Base-by-base conservation (phyloP, 2,113 vertebrate genomes). In the Meriones unguiculatus region DNA sequence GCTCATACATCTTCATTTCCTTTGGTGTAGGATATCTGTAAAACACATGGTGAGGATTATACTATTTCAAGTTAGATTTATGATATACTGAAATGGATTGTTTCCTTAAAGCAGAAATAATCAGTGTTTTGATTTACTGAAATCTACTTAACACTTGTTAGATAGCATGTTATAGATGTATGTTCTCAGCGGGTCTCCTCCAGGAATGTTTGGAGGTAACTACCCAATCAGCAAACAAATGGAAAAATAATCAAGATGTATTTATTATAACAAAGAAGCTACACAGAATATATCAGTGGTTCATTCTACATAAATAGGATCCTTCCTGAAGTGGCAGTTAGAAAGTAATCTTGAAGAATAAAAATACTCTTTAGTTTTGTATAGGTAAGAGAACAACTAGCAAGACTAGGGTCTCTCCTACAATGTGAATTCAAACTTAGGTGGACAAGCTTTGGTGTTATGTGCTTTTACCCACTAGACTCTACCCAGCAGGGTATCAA, bases 191-290 rank as follows among this genome's bases (percentile, higher is more conserved):
- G 92, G 13, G 3, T 13, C 25, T 25, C 22, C 22, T 7, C 91
- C 1, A 52, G 25, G 32, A 62, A 41, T 95, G 7, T 92, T 94
- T 97, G 46, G 9, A 95, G 32, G 81, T 5, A 90, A 65, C 57
- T 4, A 67, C 81, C 62, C 30, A 62, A 38, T 81, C 22, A 81
- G 12, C 82, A 22, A 94, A 93, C 2, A 92, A 89, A 72, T 81
- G 9, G 41, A 4, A 87, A 94, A 94, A 70, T 50, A 91, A 86
- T 85, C 18, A 69, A 64, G 25, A 64, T 46, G 3, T 35, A 64
- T 9, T 91, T 93, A 94, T 54, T 87, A 67, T 15, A 8, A 89
- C 57, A 69, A 72, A 54, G 67, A 90, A 13, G 94, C 54, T 73
- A 77, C 15, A 30, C 1, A 81, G 32, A 76, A 2, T 64, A 50